A percentile compares a stretch with the other conserved stretches of the same genome.
Evolutionary conservation across 2,888 invertebrate species (phyloP).

Genomic region (Polymixis flavicincta): DNA sequence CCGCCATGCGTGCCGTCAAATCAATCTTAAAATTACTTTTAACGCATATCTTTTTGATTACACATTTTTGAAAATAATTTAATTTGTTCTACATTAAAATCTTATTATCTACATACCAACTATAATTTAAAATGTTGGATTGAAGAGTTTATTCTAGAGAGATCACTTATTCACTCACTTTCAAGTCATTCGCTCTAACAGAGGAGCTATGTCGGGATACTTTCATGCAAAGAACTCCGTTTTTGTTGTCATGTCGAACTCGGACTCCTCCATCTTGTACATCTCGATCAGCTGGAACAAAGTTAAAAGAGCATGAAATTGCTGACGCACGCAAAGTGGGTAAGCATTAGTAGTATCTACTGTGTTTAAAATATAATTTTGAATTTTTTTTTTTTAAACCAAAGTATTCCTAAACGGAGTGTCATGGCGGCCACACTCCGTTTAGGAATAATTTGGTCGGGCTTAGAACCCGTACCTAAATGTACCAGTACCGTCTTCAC

Average conservation of each 20-base stretch:
- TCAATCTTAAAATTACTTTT: slow-evolving; percentile 33
- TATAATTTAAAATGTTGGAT: slow-evolving; percentile 37
- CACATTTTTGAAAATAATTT: slow-evolving; percentile 47
- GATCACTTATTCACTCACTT: slow-evolving; percentile 81
- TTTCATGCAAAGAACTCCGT: slow-evolving; percentile 97
- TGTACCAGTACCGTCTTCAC: too few relatives aligned
- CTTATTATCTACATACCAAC: slow-evolving; percentile 36
- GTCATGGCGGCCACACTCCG: too few relatives aligned
- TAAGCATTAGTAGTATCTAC: not conserved
- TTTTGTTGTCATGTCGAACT: slow-evolving; percentile 96
- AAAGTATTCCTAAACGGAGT: too few relatives aligned
- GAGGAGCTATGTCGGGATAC: slow-evolving; percentile 86
- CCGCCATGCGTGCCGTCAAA: slow-evolving; percentile 44
- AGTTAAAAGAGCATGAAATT: not conserved
- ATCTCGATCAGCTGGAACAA: slow-evolving; percentile 95
- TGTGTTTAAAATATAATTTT: not conserved
- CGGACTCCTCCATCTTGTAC: slow-evolving; percentile 98
- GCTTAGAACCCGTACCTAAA: too few relatives aligned
- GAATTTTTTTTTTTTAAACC: too few relatives aligned
- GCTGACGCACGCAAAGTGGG: not conserved
- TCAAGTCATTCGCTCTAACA: slow-evolving; percentile 84
- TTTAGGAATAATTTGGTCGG: too few relatives aligned
- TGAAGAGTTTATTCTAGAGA: slow-evolving; percentile 67
- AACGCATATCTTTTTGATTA: slow-evolving; percentile 28
- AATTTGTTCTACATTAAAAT: slow-evolving; percentile 33